Base-by-base conservation (phyloP, 2,797 vertebrate species). In the Rhynchotus rufescens region DNA sequence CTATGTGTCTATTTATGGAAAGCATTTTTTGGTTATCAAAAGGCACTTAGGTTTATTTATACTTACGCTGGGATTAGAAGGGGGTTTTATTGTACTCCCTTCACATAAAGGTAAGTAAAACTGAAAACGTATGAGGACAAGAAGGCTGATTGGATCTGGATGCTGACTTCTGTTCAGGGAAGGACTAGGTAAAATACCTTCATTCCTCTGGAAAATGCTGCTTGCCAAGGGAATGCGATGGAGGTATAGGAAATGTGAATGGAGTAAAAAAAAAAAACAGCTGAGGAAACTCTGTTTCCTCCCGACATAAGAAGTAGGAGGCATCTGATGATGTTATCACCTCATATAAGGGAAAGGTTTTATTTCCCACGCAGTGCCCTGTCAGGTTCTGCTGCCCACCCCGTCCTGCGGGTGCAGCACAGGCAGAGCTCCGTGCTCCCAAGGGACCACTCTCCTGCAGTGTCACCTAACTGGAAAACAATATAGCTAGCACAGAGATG, bases 291-390 rank as follows among this genome's bases (percentile, higher is more conserved):
- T 90, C 95, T 94, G 83, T 95, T 90, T 93, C 71, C 89, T 65
- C 65, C 64, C 82, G 86, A 44, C 92, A 71, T 87, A 85, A 86
- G 92, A 79, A 84, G 74, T 83, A 73, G 94, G 89, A 95, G 74
- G 83, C 85, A 79, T 89, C 77, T 86, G 93, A 92, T 94, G 57
- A 95, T 94, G 89, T 74, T 86, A 72, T 77, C 25, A 0, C 87
- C 95, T 96, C 90, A 92, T 94, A 94, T 94, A 95, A 95, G 95
- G 93, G 92, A 89, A 92, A 89, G 71, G 44, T 89, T 85, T 76
- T 93, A 67, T 90, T 95, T 94, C 86, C 85, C 90, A 60, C 71
- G 28, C 51, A 32, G 73, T 34, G 71, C 80, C 21, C 92, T 92
- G 92, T 90, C 36, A 10, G 36, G 36, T 36, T 36, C 76, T 42